Base-by-base conservation (phyloP, 2,797 vertebrate species). In the Danio jaintianensis region DNA sequence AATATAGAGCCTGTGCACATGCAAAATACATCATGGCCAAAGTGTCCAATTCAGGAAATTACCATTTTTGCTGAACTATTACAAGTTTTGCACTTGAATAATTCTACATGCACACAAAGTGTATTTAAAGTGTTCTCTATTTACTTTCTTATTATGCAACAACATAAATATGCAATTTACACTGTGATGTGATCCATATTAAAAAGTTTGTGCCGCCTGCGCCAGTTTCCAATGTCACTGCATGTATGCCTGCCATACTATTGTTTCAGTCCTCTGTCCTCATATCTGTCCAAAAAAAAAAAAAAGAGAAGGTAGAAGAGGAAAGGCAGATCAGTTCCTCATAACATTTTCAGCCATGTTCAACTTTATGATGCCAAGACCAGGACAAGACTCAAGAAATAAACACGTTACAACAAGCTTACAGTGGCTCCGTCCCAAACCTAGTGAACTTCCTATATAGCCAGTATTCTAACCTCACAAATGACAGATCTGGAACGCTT, bases 331-430 rank as follows among this genome's bases (percentile, higher is more conserved):
- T 75, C 36, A 15, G 73, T 64, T 53, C 59, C 73, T 5, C 16
- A 59, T 63, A 52, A 53, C 74, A 56, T 77, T 77, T 77, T 77
- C 5, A 13, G 38, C 55, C 63, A 63, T 52, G 29, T 63, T 75
- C 4, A 43, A 64, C 74, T 47, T 68, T 38, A 68, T 69, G 64
- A 58, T 50, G 76, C 53, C 53, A 78, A 78, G 64, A 78, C 55
- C 64, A 69, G 43, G n/a, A 69, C 76, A 78, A 78, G 29, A 42
- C 53, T 53, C 76, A 58, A 78, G 53, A 69, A 78, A 69, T 69
- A 78, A 78, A 78, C 66, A 78, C 11, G 43, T 78, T 69, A 20
- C 64, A 48, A 56, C 64, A 58, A 78, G 75, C 64, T 58, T 47
- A 68, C 52, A 40, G 5, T 68, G 64, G 43, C 42, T 69, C 29